phyloP scores from a whole-genome alignment of 35 echinoderm and acorn worm genomes.

The Ptychodera flava region DNA sequence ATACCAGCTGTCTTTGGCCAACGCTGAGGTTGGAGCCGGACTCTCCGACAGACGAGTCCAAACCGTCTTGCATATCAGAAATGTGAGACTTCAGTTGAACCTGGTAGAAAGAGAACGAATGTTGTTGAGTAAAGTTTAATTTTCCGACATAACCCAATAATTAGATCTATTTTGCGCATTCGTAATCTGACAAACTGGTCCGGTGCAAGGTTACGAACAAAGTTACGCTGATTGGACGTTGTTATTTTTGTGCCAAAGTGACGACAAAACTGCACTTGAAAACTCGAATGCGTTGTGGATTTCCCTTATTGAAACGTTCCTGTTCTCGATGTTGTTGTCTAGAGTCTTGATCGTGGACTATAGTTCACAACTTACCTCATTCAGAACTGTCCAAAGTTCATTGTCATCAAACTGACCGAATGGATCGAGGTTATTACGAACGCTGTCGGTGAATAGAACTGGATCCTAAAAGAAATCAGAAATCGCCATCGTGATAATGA shows the following conservation, averaged over 20 bases:
- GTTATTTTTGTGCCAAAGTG: neutral
- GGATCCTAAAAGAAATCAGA: conserved; percentile 54
- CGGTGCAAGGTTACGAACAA: neutral
- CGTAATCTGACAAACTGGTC: neutral
- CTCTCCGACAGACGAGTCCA: conserved; percentile 82
- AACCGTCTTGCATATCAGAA: conserved; percentile 13
- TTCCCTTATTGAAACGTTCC: neutral
- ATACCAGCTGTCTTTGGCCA: conserved; percentile 53
- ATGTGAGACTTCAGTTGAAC: neutral
- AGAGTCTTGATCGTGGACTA: no score
- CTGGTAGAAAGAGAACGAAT: neutral
- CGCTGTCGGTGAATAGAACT: conserved; percentile 38
- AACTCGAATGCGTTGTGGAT: neutral
- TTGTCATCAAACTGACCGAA: conserved; percentile 36
- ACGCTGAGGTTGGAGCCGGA: conserved; percentile 72
- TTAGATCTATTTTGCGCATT: no score
- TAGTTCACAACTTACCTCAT: conserved; percentile 38
- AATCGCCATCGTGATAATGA: no score
- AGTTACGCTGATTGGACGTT: neutral
- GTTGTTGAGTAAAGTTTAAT: neutral
- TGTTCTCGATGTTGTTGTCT: neutral
- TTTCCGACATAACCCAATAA: no score
- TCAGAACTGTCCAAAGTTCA: conserved; percentile 30
- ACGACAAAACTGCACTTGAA: no score
- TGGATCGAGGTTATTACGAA: conserved; percentile 49